Percentiles rank a stretch among this genome's conserved stretches.
Evolutionary conservation across 2,113 vertebrate genomes (phyloP).

Genomic region (Zapus hudsonius): DNA sequence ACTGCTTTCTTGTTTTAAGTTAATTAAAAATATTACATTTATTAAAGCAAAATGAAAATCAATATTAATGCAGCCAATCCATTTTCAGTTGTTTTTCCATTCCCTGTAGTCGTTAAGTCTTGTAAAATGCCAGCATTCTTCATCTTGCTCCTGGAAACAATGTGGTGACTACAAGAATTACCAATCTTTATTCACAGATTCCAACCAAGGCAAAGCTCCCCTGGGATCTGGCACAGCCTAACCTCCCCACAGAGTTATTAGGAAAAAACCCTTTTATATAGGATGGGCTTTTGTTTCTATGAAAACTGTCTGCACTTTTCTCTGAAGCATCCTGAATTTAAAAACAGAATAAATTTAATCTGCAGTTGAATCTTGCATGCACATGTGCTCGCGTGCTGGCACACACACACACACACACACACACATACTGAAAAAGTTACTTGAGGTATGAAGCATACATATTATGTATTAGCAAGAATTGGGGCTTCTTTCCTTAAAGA

Average conservation of each 20-base stretch:
- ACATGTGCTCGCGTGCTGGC: constrained; percentile 40
- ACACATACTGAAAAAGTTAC: constrained; percentile 10
- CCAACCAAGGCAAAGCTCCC: constrained; percentile 62
- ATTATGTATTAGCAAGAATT: constrained; percentile 61
- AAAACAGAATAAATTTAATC: constrained; percentile 67
- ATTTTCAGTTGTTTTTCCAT: constrained; percentile 45
- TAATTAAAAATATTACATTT: constrained; percentile 21
- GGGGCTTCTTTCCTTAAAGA: neutral
- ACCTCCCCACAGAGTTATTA: constrained; percentile 72
- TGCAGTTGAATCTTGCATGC: constrained; percentile 34
- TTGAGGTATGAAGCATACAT: constrained; percentile 25
- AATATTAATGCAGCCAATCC: neutral
- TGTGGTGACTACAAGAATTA: constrained; percentile 64
- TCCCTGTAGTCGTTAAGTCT: constrained; percentile 34
- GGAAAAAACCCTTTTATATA: constrained; percentile 71
- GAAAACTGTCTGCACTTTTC: constrained; percentile 66
- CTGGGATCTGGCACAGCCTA: constrained; percentile 73
- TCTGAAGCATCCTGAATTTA: constrained; percentile 26
- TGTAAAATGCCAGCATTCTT: constrained; percentile 52
- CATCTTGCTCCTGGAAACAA: constrained; percentile 6
- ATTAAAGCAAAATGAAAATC: constrained; percentile 22
- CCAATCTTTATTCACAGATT: constrained; percentile 67
- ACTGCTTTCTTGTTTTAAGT: constrained; percentile 26
- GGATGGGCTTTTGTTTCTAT: constrained; percentile 72
- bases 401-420: too few species aligned